Base-by-base conservation (phyloP, 1,140 invertebrate genomes). In the Luehdorfia chinensis region DNA sequence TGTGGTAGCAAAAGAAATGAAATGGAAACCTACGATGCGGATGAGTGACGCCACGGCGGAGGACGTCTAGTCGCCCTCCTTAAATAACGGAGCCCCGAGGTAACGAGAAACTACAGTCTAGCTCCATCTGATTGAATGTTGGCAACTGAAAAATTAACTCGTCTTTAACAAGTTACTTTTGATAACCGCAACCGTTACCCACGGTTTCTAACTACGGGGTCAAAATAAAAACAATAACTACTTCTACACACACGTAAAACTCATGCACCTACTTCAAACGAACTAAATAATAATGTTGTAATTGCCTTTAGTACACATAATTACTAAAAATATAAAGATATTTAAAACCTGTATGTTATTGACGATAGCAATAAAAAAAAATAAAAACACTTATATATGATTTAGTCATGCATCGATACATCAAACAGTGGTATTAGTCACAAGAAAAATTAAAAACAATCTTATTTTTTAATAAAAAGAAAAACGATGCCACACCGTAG, bases 71-170 rank as follows among this genome's bases (percentile, higher is more conserved):
- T 51, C 4, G 68, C 48, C 78, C 79, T 76, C 76, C 79, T 81
- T 59, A 71, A 49, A 56, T 59, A 61, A 49, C 43, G 65, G 54
- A 65, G 70, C 68, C 77, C 62, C 51, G 43, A 50, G 49, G 59
- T 55, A 61, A 55, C 30, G 49, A 44, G 52, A 64, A 66, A 73
- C 55, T 86, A 86, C 55, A 86, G 59, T 79, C 68, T 79, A 75
- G 83, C 83, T 62, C 79, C 81, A 45, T 57, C 61, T 53, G 83
- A 80, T 62, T 84, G 79, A 59, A 84, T 64, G 73, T 60, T 74
- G 75, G 80, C 56, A 66, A 84, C 83, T 86, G 83, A 83, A 84
- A 86, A 60, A 80, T 84, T 59, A 80, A 84, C 66, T 69, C 61
- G 54, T 53, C 50, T 79, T 86, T 83, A 84, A 60, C 57, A 70